Base-by-base conservation (phyloP, 2,113 vertebrate genomes). In the Edolisoma coerulescens region DNA sequence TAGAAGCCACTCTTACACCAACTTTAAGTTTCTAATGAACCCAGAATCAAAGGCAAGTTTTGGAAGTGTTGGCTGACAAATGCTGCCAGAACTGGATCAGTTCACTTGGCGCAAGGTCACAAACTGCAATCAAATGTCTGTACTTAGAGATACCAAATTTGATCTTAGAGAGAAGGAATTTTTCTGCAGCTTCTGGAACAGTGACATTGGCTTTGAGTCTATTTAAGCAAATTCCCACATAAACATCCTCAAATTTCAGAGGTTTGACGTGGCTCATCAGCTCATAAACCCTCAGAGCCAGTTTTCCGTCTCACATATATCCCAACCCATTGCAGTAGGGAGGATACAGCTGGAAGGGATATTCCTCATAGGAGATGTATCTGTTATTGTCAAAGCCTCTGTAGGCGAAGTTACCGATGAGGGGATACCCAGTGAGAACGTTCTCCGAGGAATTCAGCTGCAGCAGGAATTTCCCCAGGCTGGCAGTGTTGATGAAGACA, bases 231-330 rank as follows among this genome's bases (percentile, higher is more conserved):
- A 98, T 97, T 9, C 98, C 98, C n/a, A 98, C 97, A 6, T 98
- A 98, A 56, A 97, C 97, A 41, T 98, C 98, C 96, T 98, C 97
- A 35, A 98, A 96, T 54, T 97, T 98, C 80, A 98, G 59, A 12
- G 97, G 97, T 52, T 50, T 98, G 44, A 98, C 61, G 1, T 98
- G 97, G 70, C 94, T 60, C 98, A 98, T 98, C 74, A 98, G 87
- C 30, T 97, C 79, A 20, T 98, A 98, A 45, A 97, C 44, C 85
- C 90, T 96, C 8, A 87, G 94, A 37, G 96, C 97, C 85, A 98
- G 91, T 41, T 97, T 97, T 27, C 88, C 83, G 42, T 98, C 96
- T 90, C 98, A 21, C 1, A 98, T 63, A 12, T 98, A 98, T 1
- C 96, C 98, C 71, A 98, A 21, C 4, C 98, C 98, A 11, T 97